Base-by-base conservation (phyloP, 1,140 invertebrate genomes). In the Drosophila lacertosa region DNA sequence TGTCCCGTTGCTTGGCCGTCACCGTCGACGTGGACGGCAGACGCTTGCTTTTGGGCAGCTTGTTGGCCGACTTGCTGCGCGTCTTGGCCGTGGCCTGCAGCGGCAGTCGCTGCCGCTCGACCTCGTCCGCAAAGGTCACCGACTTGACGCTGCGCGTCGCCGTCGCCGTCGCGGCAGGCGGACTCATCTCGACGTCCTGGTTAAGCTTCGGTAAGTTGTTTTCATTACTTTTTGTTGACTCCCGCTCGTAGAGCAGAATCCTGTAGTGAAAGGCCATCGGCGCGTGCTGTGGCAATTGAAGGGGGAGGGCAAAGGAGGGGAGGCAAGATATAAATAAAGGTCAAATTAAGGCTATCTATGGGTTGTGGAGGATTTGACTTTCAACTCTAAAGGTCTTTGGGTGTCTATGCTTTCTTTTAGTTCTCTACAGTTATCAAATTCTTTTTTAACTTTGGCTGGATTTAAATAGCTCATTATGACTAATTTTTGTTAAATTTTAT, bases 181-280 rank as follows among this genome's bases (percentile, higher is more conserved):
- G 7, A 32, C 37, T 66, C 18, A 57, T 39, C 48, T 81, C 74
- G 60, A 78, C 66, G 64, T 81, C 77, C 77, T 77, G 77, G 35
- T 68, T 86, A 63, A 86, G 67, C 66, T 77, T 82, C 22, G 82
- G 78, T 54, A 82, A 73, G 68, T 78, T 82, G 35, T 74, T 79
- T 44, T 73, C 79, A 37, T 89, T 73, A 63, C 67, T 72, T 79
- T 84, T 84, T 74, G 48, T 48, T 20, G 35, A 40, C 22, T 62
- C 76, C 50, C 48, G 75, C 45, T 88, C 83, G 33, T 89, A 66
- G 11, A 88, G 42, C 45, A 91, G 69, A 32, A 91, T 89, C 22
- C 83, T 72, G 65, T 91, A 91, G 33, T 66, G 72, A 62, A 91
- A 89, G 44, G 71, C 68, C 89, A 91, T 90, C 45, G 90, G 90